Evolutionary conservation across 2,888 invertebrate genomes (phyloP), one percentile per base, ranked within the genome.

Genomic region (Oegoconia quadripuncta): DNA sequence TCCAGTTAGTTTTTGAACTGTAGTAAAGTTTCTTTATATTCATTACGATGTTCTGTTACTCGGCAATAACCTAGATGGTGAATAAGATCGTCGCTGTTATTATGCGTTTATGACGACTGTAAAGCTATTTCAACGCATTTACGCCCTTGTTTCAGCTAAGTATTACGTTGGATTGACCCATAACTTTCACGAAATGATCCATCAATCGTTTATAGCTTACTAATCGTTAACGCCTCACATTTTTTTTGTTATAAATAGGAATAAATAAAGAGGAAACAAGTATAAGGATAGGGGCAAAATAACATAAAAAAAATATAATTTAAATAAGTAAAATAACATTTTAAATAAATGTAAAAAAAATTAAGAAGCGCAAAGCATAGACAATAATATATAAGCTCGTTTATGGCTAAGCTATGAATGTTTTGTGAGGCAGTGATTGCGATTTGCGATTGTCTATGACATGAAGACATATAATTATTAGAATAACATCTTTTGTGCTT

Each of bases 351-450:
- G 52, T 71, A 71, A 70, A 66, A 73, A 71, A 71, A 66, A 69
- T 71, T 70, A 82, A 82, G 50, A 86, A 87, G 86, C 84, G 73
- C 67, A 74, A 84, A 84, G 82, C 83, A 76, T 74, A 79, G 74
- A 79, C 72, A 60, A 56, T 72, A 65, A 56, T 66, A 71, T 75
- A 72, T 62, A 79, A 81, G 82, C 81, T 80, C 70, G 67, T 68
- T n/a, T 69, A 76, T 70, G 73, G 75, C 69, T 76, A 83, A 86
- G 86, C 87, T 81, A 86, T 82, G 87, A 86, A 86, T 87, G 86
- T 86, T 67, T 78, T 73, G 87, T 82, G 87, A 87, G 86, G 86
- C 87, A 87, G 84, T 87, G 86, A 86, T 81, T 82, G 83, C 86
- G 77, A 74, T 72, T 81, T 82, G 83, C 86, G 77, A 74, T 72